Evolutionary conservation across 2,113 vertebrate species (phyloP).

Genomic region (Glaucidium brasilianum): DNA sequence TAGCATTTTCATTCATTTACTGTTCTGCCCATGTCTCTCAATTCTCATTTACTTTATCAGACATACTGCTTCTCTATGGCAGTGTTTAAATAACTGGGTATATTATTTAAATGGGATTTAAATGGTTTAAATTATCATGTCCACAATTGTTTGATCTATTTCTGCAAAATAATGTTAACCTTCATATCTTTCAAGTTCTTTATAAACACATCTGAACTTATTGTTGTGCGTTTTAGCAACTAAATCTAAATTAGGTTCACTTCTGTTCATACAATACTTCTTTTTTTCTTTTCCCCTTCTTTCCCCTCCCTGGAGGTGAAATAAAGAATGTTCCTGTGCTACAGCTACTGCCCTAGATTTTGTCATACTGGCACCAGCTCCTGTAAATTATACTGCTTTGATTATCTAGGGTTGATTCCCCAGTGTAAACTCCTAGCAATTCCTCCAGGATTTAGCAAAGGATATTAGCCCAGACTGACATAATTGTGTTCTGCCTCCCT

Average conservation of each 20-base stretch:
- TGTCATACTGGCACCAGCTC: neutral
- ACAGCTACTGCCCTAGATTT: neutral
- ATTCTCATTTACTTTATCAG: neutral
- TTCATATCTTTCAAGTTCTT: neutral
- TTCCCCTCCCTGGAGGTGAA: neutral
- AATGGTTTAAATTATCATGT: neutral
- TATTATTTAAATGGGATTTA: neutral
- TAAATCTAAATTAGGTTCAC: neutral
- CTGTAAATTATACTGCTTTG: neutral
- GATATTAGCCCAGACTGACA: neutral
- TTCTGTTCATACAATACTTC: neutral
- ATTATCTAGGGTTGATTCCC: neutral
- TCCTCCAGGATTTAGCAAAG: neutral
- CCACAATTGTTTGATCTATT: neutral
- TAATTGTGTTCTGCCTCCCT: neutral
- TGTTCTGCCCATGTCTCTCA: neutral
- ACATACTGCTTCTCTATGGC: neutral
- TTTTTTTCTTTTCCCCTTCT: neutral
- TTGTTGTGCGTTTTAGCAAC: neutral
- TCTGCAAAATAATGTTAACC: neutral
- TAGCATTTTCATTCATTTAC: neutral
- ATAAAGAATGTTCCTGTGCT: neutral
- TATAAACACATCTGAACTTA: neutral
- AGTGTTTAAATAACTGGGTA: neutral
- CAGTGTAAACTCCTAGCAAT: neutral